Conservation (phyloP, 2,888 invertebrate genomes). For the Yponomeuta cagnagella region DNA sequence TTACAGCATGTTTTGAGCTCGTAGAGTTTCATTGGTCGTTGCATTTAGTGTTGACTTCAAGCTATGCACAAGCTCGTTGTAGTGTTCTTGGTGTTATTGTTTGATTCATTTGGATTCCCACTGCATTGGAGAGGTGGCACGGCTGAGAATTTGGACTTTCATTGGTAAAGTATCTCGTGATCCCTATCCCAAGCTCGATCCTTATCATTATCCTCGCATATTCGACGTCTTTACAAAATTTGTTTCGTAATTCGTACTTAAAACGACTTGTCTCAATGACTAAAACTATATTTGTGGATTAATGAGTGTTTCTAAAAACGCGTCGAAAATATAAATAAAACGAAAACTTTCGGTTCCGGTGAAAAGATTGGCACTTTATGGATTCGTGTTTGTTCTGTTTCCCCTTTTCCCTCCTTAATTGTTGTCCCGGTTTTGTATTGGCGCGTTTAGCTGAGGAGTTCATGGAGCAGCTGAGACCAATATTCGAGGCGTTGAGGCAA, state of each 20-base stretch:
- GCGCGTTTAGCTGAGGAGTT: conserved; percentile 90
- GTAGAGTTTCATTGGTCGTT: conserved; percentile 62
- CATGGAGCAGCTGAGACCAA: conserved; percentile 96
- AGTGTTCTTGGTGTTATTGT: conserved; percentile 65
- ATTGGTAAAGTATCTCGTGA: conserved; percentile 68
- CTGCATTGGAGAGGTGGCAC: conserved; percentile 75
- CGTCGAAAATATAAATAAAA: conserved; percentile 32
- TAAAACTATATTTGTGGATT: conserved; percentile 41
- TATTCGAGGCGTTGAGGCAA: conserved; percentile 94
- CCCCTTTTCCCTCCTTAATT: conserved; percentile 49
- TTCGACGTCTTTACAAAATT: conserved; percentile 10
- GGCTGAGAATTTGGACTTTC: conserved; percentile 61
- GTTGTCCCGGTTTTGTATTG: conserved; percentile 68
- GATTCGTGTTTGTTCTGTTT: conserved; percentile 28
- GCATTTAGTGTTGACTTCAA: conserved; percentile 64
- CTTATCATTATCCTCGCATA: conserved; percentile 48
- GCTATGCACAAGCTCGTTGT: conserved; percentile 70
- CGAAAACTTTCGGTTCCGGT: conserved; percentile 40
- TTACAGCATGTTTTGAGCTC: conserved; percentile 72
- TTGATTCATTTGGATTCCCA: conserved; percentile 62
- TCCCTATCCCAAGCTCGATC: conserved; percentile 57
- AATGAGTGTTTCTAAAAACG: conserved; percentile 45
- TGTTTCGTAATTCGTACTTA: conserved; percentile 12
- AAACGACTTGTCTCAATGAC: conserved; percentile 28
- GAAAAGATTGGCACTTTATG: conserved; percentile 72